These are phyloP conservation scores for Centropristis striata DNA, from an alignment of 2,113 vertebrate genomes.

Conservation along the genomic window DNA sequence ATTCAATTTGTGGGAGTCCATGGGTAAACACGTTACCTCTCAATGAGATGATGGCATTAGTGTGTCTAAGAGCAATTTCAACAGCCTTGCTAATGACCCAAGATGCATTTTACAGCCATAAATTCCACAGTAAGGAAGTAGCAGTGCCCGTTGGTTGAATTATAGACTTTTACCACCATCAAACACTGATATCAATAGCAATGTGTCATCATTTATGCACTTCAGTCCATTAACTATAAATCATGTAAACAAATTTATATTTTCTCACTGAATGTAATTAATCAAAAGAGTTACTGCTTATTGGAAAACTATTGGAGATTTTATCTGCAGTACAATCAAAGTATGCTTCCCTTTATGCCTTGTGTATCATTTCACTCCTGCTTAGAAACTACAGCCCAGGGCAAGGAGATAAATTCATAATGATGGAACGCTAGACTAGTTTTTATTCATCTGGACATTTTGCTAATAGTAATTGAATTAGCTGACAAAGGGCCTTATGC, in stretches of 20 bases:
- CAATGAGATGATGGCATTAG: neutral
- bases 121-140: slow-evolving; percentile 13
- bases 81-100: neutral
- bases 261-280: neutral
- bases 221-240: neutral
- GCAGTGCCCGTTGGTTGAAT: neutral
- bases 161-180: neutral
- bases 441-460: slow-evolving; percentile 52
- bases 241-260: neutral
- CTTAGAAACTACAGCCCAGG: slow-evolving; percentile 27
- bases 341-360: neutral
- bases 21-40: slow-evolving; percentile 32
- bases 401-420: slow-evolving; percentile 49
- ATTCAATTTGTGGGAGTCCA: neutral
- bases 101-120: slow-evolving; percentile 23
- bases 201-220: neutral
- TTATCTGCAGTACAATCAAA: slow-evolving; percentile 15
- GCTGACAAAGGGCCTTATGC: neutral
- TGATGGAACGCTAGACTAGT: slow-evolving; percentile 22
- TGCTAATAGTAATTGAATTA: slow-evolving; percentile 37
- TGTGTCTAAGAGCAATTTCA: neutral
- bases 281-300: neutral
- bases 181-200: neutral
- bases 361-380: slow-evolving; percentile 3
- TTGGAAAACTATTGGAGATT: neutral